These are phyloP conservation scores for Gymnarchus niloticus DNA, from an alignment of 2,113 vertebrate species.

Conservation along the genomic window DNA sequence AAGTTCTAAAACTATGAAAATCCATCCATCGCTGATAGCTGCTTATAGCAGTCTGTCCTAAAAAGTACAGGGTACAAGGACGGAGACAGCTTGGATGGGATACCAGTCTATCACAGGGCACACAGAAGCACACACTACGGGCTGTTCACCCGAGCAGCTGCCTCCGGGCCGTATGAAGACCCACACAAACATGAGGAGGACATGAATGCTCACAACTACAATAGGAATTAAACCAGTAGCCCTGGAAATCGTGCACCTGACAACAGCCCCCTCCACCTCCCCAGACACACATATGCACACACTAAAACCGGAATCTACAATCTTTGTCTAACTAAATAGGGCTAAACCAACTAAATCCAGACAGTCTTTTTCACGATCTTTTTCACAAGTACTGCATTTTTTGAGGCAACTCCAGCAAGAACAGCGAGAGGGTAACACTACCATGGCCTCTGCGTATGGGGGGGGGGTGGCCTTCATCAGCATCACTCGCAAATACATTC, in stretches of 20 bases:
- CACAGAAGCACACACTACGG: neutral
- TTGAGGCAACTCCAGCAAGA: neutral
- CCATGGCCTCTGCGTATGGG: neutral
- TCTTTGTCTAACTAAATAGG: too few species aligned
- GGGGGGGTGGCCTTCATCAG: neutral
- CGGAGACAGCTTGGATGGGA: neutral
- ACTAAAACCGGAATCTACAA: too few species aligned
- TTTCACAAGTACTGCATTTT: too few species aligned
- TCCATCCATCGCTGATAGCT: neutral
- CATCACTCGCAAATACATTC: conserved; percentile 51
- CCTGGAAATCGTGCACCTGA: too few species aligned
- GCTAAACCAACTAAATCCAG: neutral
- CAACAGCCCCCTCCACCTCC: too few species aligned
- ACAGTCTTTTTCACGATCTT: too few species aligned
- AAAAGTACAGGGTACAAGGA: conserved; percentile 46
- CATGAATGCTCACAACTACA: neutral
- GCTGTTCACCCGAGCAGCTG: neutral
- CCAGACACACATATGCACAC: too few species aligned
- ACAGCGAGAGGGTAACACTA: neutral
- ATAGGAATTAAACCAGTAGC: too few species aligned
- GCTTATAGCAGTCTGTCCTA: neutral
- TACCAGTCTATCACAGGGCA: neutral
- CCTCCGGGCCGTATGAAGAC: neutral
- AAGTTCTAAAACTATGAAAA: conserved; percentile 71
- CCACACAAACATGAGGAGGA: too few species aligned